Evolutionary conservation across 1,140 invertebrate species (phyloP).

Genomic region (Chironomus tepperi): DNA sequence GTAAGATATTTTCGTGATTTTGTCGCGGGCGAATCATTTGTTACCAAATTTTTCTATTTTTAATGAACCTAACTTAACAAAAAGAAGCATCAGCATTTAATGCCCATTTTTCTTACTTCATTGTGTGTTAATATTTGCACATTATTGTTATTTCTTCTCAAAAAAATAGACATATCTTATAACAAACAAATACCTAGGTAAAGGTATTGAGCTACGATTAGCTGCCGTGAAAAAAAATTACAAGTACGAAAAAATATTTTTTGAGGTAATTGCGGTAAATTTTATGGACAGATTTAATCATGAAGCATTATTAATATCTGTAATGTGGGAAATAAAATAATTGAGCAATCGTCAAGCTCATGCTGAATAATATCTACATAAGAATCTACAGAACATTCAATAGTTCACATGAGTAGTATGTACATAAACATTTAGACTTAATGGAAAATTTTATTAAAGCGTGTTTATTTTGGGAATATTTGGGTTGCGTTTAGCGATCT

Average conservation of each 20-base stretch:
- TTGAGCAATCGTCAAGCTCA: too few relatives aligned
- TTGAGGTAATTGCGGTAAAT: slow-evolving; percentile 5
- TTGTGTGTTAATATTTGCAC: slow-evolving; percentile 8
- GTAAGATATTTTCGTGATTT: background rate
- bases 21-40: background rate
- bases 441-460: too few relatives aligned
- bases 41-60: background rate
- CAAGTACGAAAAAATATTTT: background rate
- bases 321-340: too few relatives aligned
- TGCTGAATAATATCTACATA: too few relatives aligned
- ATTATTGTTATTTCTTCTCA: background rate
- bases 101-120: background rate
- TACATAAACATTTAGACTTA: too few relatives aligned
- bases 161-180: background rate
- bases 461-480: too few relatives aligned
- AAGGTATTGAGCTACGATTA: background rate
- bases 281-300: background rate
- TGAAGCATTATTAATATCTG: background rate
- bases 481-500: too few relatives aligned
- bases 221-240: background rate
- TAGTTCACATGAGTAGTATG: too few relatives aligned
- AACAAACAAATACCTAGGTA: background rate
- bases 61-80: background rate
- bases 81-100: background rate
- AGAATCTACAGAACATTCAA: too few relatives aligned